phyloP scores from a whole-genome alignment of 2,797 vertebrate species.

The Manis crassicaudata region DNA sequence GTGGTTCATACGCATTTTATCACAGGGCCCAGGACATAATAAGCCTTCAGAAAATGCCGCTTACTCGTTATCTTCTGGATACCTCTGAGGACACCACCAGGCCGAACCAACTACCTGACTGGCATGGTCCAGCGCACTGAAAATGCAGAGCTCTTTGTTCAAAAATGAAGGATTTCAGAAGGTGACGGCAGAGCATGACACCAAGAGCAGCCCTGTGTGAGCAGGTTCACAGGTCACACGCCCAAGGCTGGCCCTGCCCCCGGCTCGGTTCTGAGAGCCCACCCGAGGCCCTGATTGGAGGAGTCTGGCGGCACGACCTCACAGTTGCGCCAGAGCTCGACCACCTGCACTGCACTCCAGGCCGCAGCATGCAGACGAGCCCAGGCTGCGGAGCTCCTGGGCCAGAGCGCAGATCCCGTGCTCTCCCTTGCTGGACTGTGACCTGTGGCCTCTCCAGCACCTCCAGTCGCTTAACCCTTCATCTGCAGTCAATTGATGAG shows the following conservation, averaged over 20 bases:
- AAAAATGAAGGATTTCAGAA: not conserved
- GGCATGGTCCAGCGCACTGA: not conserved
- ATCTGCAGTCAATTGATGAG: not conserved
- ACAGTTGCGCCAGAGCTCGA: not conserved
- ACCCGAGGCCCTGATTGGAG: not conserved
- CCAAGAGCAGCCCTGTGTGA: not conserved
- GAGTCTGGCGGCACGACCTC: not conserved
- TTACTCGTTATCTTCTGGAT: not conserved
- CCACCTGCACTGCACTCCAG: not conserved
- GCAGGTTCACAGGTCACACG: too few relatives aligned
- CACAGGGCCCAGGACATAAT: not conserved
- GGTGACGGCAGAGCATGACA: not conserved
- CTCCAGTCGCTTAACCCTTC: not conserved
- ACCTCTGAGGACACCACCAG: not conserved
- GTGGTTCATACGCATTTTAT: not conserved
- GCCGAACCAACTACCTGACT: not conserved
- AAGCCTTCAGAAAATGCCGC: not conserved
- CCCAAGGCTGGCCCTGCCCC: not conserved
- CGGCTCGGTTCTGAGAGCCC: not conserved
- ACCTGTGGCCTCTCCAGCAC: not conserved
- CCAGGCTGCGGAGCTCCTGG: too few relatives aligned
- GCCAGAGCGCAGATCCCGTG: not conserved
- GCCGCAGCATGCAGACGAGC: rapidly evolving
- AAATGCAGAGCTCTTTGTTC: not conserved
- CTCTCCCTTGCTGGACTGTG: too few relatives aligned